Percentiles rank a stretch among this genome's conserved stretches.
phyloP scores from a whole-genome alignment of 1,140 invertebrate genomes.

The Drosophila sp. region DNA sequence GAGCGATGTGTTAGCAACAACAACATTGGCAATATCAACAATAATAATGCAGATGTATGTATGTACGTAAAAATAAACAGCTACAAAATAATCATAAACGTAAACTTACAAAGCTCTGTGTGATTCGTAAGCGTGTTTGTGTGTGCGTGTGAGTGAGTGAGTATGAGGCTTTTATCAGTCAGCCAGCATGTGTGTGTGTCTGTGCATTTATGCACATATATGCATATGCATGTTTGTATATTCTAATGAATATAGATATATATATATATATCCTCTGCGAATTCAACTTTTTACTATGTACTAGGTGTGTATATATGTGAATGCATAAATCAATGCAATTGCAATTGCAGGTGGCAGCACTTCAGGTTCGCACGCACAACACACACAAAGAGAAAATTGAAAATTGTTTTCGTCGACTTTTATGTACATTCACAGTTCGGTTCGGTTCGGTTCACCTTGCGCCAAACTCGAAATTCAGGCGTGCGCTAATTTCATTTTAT shows the following conservation, averaged over 20 bases:
- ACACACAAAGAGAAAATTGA: slow-evolving; percentile 68
- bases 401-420: slow-evolving; percentile 64
- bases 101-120: slow-evolving; percentile 70
- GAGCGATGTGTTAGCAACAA: slow-evolving; percentile 60
- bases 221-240: slow-evolving; percentile 28
- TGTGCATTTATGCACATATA: slow-evolving; percentile 10
- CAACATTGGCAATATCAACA: slow-evolving; percentile 27
- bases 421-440: slow-evolving; percentile 44
- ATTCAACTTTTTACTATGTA: slow-evolving; percentile 45
- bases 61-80: slow-evolving; percentile 55
- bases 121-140: slow-evolving; percentile 19
- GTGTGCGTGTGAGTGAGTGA: slow-evolving; percentile 24
- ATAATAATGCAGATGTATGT: slow-evolving; percentile 23
- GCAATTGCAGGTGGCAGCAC: slow-evolving; percentile 47
- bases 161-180: slow-evolving; percentile 60
- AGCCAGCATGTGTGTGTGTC: slow-evolving; percentile 37
- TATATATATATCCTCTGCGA: slow-evolving; percentile 52
- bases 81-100: slow-evolving; percentile 60
- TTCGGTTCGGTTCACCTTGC: slow-evolving; percentile 73
- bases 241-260: slow-evolving; percentile 17
- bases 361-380: slow-evolving; percentile 53
- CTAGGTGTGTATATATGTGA: slow-evolving; percentile 31
- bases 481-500: slow-evolving; percentile 75
- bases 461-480: slow-evolving; percentile 79
- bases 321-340: slow-evolving; percentile 77